Evolutionary conservation across 2,888 invertebrate species (phyloP).

Genomic region (Himalopsyche anomala): DNA sequence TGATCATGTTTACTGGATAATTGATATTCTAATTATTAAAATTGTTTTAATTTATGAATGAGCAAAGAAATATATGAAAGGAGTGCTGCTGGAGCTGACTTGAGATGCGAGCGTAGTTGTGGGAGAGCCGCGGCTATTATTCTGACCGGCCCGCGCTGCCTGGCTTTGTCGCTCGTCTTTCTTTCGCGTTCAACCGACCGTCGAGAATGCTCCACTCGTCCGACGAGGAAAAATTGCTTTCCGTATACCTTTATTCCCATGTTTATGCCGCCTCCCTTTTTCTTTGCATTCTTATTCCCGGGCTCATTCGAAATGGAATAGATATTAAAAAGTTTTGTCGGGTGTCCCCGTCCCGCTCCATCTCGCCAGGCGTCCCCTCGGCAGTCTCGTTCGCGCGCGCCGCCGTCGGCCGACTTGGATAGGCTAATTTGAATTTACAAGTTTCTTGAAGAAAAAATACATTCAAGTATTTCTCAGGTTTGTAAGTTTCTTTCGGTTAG

Average conservation of each 20-base stretch:
- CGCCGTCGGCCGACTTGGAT: conserved; percentile 61
- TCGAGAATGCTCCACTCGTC: conserved; percentile 51
- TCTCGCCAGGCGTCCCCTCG: conserved; percentile 50
- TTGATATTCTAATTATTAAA: too few relatives aligned
- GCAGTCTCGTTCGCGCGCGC: conserved; percentile 45
- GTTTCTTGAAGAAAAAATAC: conserved; percentile 62
- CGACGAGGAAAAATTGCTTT: conserved; percentile 62
- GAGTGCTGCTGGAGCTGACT: too few relatives aligned
- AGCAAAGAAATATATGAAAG: too few relatives aligned
- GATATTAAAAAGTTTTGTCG: conserved; percentile 78
- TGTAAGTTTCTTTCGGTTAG: conserved; percentile 59
- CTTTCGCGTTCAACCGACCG: conserved; percentile 56
- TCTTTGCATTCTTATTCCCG: conserved; percentile 70
- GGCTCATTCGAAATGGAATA: conserved; percentile 79
- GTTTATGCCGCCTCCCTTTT: conserved; percentile 49
- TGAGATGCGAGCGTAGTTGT: too few relatives aligned
- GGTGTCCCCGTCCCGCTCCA: conserved; percentile 66
- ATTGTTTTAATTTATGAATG: too few relatives aligned
- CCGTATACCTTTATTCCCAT: conserved; percentile 52
- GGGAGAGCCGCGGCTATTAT: background rate
- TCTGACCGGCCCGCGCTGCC: background rate
- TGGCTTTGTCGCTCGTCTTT: conserved; percentile 46
- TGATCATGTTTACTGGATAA: too few relatives aligned
- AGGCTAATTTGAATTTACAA: conserved; percentile 66
- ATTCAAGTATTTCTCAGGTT: conserved; percentile 61